A percentile compares a stretch with the other conserved stretches of the same genome.
These are phyloP conservation scores for Diglossa cyanea DNA, from an alignment of 2,797 vertebrate species.

Conservation along the genomic window DNA sequence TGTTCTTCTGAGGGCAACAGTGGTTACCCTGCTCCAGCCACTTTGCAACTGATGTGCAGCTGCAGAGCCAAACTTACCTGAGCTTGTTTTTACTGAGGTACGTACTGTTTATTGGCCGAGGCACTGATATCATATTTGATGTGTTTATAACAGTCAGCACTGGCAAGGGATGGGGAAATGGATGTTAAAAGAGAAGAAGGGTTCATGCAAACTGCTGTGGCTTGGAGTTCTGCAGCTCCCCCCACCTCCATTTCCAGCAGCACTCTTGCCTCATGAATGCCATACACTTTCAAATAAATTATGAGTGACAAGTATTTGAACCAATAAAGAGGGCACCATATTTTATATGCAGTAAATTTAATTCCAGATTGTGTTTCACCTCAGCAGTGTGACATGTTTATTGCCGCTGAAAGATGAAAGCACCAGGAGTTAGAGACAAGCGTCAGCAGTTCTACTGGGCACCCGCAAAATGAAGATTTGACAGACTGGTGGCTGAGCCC, in stretches of 20 bases:
- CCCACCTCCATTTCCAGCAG: conserved; percentile 40
- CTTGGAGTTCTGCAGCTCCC: conserved; percentile 43
- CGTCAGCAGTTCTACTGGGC: conserved; percentile 85
- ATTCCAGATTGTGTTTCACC: conserved; percentile 92
- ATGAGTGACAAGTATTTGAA: conserved; percentile 97
- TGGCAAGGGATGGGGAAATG: conserved; percentile 48
- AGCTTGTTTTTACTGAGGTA: conserved; percentile 19
- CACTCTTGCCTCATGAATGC: conserved; percentile 78
- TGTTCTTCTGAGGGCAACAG: conserved; percentile 9
- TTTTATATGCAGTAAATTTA: conserved; percentile 99
- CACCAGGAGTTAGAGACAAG: conserved; percentile 78
- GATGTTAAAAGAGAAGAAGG: conserved; percentile 20
- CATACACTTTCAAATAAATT: conserved; percentile 92
- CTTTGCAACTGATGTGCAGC: neutral
- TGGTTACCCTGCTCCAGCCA: neutral
- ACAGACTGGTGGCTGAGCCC: conserved; percentile 78
- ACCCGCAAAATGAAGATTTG: conserved; percentile 82
- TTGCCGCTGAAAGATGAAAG: conserved; percentile 87
- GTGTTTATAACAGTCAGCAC: conserved; percentile 50
- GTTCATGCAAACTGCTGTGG: neutral
- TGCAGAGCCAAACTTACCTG: neutral
- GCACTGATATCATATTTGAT: conserved; percentile 34
- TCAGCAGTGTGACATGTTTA: conserved; percentile 96
- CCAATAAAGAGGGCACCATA: conserved; percentile 97
- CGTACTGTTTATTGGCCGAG: conserved; percentile 2